Conservation (phyloP, 1,140 invertebrate genomes). For the Campoletis sonorensis region DNA sequence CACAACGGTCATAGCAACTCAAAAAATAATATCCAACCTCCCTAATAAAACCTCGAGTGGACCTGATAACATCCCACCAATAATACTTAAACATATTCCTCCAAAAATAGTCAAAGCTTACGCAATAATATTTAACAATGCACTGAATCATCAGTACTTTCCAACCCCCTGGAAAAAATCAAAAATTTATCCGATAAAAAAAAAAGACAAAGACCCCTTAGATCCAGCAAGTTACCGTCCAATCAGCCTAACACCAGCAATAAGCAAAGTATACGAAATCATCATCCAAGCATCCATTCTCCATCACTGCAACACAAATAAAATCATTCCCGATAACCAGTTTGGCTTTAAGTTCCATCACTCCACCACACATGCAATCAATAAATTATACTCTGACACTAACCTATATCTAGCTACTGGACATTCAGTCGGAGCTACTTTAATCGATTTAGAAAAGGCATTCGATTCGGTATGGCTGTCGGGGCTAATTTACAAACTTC, state of each 20-base stretch:
- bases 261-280: conserved; percentile 35
- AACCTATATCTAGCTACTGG: background rate
- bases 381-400: background rate
- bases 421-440: conserved; percentile 10
- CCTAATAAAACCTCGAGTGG: too few relatives aligned
- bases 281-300: background rate
- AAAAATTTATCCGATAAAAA: too few relatives aligned
- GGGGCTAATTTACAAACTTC: background rate
- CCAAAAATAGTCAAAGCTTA: too few relatives aligned
- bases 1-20: too few relatives aligned
- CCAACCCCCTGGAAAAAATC: too few relatives aligned
- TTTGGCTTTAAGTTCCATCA: conserved; percentile 6
- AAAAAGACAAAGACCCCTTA: background rate
- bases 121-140: too few relatives aligned
- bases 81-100: too few relatives aligned
- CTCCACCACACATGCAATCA: conserved; percentile 14
- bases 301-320: background rate
- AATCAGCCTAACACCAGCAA: conserved; percentile 21
- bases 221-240: conserved; percentile 14
- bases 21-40: too few relatives aligned
- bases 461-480: conserved; percentile 33
- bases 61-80: too few relatives aligned
- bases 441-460: conserved; percentile 24
- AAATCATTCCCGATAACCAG: conserved; percentile 29
- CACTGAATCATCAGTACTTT: too few relatives aligned